Base-by-base conservation (phyloP, 2,888 invertebrate species). In the Microplitis deprimator region DNA sequence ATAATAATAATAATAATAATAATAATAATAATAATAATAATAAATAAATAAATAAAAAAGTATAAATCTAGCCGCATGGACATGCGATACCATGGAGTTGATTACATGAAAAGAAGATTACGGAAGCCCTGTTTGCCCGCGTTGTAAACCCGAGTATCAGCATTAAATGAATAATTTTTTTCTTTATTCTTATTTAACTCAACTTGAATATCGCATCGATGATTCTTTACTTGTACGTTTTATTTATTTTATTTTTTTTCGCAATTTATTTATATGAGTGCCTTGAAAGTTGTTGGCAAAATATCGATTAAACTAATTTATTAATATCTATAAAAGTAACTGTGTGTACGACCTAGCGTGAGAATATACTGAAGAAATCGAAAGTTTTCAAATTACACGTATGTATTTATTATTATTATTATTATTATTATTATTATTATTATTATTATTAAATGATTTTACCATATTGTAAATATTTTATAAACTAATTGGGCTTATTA, bases 81-180 rank as follows among this genome's bases (percentile, higher is more conserved):
- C 85, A 83, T 82, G 83, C 83, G 81, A 83, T 77, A 74, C 77
- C 68, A 68, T 62, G 78, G 81, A 81, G 83, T 85, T 80, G 78
- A 84, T 88, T 88, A 87, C 85, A 84, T 87, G 84, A 88, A 88
- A 87, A 87, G 84, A 81, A 81, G 86, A 85, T 89, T 85, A 85
- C 82, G 79, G 88, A 88, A 89, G 86, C 87, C 88, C 81, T 40
- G 29, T 1, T 29, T 29, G 29, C 29, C 29, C 29, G 29, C 29
- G 29, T 29, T 29, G 29, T 29, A 29, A 29, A 29, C 4, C 29
- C 29, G 29, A 8, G 50, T 50, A 50, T 8, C 50, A 8, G 50
- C 13, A 13, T 50, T 50, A 13, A 29, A 29, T 29, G 29, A 29
- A 29, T 29, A 29, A 29, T 29, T 29, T 29, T 29, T 29, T 29